Evolutionary conservation across 2,888 invertebrate species (phyloP).

Genomic region (Rhogogaster chlorosoma): DNA sequence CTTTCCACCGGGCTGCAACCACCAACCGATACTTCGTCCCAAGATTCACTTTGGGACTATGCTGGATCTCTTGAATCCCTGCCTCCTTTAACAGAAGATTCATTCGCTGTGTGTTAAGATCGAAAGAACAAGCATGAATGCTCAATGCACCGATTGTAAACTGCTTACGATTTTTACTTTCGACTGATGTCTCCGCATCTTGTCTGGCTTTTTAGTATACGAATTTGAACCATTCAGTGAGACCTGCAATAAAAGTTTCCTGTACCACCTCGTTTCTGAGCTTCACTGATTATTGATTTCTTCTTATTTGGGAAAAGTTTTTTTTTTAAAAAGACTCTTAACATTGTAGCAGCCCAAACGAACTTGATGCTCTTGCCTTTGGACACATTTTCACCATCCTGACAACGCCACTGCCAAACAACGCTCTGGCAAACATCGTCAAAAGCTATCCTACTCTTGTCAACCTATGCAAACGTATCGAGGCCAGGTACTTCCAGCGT

Average conservation of each 20-base stretch:
- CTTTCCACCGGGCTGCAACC: neutral
- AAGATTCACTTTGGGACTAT: slow-evolving; percentile 65
- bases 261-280: neutral
- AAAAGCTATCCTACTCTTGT: slow-evolving; percentile 88
- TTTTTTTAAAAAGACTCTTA: neutral
- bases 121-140: neutral
- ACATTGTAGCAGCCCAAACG: slow-evolving; percentile 87
- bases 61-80: slow-evolving; percentile 62
- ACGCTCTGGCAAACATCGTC: slow-evolving; percentile 89
- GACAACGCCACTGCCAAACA: slow-evolving; percentile 93
- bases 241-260: neutral
- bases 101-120: slow-evolving; percentile 50
- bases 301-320: neutral
- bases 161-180: neutral
- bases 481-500: slow-evolving; percentile 87
- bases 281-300: neutral
- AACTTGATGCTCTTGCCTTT: slow-evolving; percentile 97
- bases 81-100: slow-evolving; percentile 61
- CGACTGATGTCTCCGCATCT: neutral
- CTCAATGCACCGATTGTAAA: neutral
- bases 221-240: neutral
- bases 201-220: neutral
- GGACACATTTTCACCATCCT: slow-evolving; percentile 98
- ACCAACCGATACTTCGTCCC: slow-evolving; percentile 57
- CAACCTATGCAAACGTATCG: slow-evolving; percentile 91